Evolutionary conservation across 2,113 vertebrate species (phyloP).

Genomic region (Notechis scutatus): DNA sequence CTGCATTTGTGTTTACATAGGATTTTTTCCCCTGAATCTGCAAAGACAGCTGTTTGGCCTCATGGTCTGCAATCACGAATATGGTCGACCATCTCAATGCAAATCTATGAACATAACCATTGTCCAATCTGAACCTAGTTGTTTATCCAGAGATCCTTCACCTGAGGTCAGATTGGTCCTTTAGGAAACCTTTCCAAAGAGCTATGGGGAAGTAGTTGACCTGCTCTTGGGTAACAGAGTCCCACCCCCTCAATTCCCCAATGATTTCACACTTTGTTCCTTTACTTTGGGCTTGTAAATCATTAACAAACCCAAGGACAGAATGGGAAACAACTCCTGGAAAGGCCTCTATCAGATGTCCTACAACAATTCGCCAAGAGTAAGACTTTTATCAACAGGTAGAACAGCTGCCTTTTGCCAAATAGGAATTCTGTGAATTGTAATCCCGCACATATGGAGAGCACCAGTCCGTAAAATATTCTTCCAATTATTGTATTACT

Average conservation of each 20-base stretch:
- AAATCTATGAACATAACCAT: not conserved
- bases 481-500: not conserved
- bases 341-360: not conserved
- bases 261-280: constrained; percentile 6
- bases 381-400: not conserved
- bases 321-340: not conserved
- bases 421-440: not conserved
- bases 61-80: not conserved
- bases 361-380: not conserved
- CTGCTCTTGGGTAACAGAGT: not conserved
- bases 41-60: not conserved
- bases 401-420: not conserved
- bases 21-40: not conserved
- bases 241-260: not conserved
- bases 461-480: not conserved
- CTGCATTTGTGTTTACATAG: not conserved
- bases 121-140: not conserved
- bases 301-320: constrained; percentile 20
- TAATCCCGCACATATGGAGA: not conserved
- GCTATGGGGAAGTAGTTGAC: not conserved
- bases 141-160: not conserved
- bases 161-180: constrained; percentile 1
- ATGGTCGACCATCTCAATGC: not conserved
- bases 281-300: constrained; percentile 14
- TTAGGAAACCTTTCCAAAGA: not conserved